phyloP scores from a whole-genome alignment of 2,888 invertebrate species.

The Chorisops tibialis region DNA sequence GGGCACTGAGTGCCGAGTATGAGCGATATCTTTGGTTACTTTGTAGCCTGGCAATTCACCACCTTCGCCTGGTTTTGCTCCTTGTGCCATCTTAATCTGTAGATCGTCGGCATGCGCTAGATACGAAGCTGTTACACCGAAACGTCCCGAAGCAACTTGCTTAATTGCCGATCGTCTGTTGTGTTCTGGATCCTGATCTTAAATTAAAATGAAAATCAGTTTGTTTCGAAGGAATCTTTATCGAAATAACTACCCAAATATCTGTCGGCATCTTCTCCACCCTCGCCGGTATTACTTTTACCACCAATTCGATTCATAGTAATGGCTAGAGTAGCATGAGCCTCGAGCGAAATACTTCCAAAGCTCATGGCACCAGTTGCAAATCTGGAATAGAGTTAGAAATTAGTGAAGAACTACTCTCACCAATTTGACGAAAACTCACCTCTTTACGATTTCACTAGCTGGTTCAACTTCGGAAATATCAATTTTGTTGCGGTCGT shows the following conservation, averaged over 20 bases:
- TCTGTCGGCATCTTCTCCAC: slow-evolving; percentile 79
- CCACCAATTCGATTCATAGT: slow-evolving; percentile 98
- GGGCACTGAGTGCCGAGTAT: slow-evolving; percentile 91
- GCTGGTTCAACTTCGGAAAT: slow-evolving; percentile 90
- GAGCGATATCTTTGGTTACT: slow-evolving; percentile 93
- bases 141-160: slow-evolving; percentile 97
- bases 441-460: slow-evolving; percentile 91
- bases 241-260: slow-evolving; percentile 58
- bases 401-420: too few relatives aligned
- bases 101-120: slow-evolving; percentile 96
- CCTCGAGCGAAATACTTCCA: slow-evolving; percentile 94
- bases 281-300: slow-evolving; percentile 99
- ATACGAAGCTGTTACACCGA: slow-evolving; percentile 97
- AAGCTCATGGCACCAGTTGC: slow-evolving; percentile 89
- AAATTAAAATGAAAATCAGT: not conserved
- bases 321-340: slow-evolving; percentile 90
- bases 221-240: not conserved
- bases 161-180: slow-evolving; percentile 94
- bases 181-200: slow-evolving; percentile 70
- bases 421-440: too few relatives aligned
- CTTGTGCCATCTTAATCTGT: slow-evolving; percentile 99
- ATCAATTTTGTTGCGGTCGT: slow-evolving; percentile 73
- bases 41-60: slow-evolving; percentile 91
- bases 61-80: slow-evolving; percentile 98
- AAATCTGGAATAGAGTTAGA: slow-evolving; percentile 39